Evolutionary conservation across 2,113 vertebrate genomes (phyloP), one percentile per base, ranked within the genome.

Genomic region (Paralichthys olivaceus): DNA sequence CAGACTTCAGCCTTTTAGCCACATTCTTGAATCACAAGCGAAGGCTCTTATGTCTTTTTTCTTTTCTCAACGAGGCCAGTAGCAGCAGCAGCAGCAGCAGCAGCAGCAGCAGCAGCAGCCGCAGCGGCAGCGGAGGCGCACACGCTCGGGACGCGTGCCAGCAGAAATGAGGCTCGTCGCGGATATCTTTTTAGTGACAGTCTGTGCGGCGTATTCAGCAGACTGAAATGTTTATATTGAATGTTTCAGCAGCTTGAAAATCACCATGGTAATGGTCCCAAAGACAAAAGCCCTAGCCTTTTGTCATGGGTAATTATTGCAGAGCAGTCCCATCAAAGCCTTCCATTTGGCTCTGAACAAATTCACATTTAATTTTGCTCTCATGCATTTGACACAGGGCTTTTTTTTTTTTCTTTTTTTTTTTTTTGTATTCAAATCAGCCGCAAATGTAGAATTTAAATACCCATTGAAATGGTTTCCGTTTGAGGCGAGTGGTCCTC

Each of bases 301-400:
- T 91, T 90, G 90, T 91, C 81, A 82, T 47, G 90, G 87, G 69
- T 90, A 88, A 92, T 93, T 91, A 92, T 88, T 47, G 49, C 79
- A 58, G 79, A 84, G 83, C 73, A 66, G 69, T 57, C 72, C 76
- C 55, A 64, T 74, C 76, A 78, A 89, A 91, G 79, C 79, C 63
- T 73, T 74, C 78, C 73, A 90, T 84, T 88, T 91, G 88, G 89
- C 87, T 82, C 80, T 17, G 29, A 84, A 81, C 62, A 83, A 83
- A 87, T 82, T 88, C 80, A 84, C 80, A 80, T 91, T 90, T 87
- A 71, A 88, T 91, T 90, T 88, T 79, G 15, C 78, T 83, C 81
- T 64, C 75, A 47, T 73, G 69, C 70, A 59, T 91, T 91, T 86
- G 81, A 88, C 82, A 81, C 79, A 76, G 59, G 22, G 65, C 58